phyloP scores from a whole-genome alignment of 2,113 vertebrate genomes.

The Brachyhypopomus occidentalis region DNA sequence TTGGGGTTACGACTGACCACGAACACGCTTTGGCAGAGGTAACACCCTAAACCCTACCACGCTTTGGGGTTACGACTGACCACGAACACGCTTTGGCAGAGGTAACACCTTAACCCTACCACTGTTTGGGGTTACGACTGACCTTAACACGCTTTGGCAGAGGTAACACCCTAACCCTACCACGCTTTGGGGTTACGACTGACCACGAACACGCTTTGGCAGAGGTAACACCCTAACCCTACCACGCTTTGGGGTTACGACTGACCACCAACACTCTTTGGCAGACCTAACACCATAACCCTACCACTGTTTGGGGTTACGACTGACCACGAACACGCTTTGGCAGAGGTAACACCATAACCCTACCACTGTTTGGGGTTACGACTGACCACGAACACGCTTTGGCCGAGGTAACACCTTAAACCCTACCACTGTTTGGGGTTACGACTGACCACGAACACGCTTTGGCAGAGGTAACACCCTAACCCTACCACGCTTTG shows the following conservation, averaged over 20 bases:
- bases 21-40: too few species aligned
- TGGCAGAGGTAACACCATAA: too few species aligned
- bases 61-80: conserved; percentile 84
- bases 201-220: conserved; percentile 67
- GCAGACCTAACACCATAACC: too few species aligned
- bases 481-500: background rate
- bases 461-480: conserved; percentile 79
- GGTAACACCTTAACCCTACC: conserved; percentile 74
- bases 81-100: conserved; percentile 55
- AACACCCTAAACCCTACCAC: conserved; percentile 79
- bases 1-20: conserved; percentile 83
- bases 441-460: conserved; percentile 82
- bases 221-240: conserved; percentile 58
- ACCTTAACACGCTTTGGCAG: conserved; percentile 56
- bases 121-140: conserved; percentile 84
- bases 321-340: conserved; percentile 76
- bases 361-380: conserved; percentile 86
- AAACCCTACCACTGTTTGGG: conserved; percentile 86
- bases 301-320: conserved; percentile 86
- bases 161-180: conserved; percentile 68
- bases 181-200: conserved; percentile 85
- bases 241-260: conserved; percentile 86
- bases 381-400: conserved; percentile 75
- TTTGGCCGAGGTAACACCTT: too few species aligned
- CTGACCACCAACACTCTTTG: conserved; percentile 70